Base-by-base conservation (phyloP, 2,113 vertebrate genomes). In the Xiphorhynchus elegans region DNA sequence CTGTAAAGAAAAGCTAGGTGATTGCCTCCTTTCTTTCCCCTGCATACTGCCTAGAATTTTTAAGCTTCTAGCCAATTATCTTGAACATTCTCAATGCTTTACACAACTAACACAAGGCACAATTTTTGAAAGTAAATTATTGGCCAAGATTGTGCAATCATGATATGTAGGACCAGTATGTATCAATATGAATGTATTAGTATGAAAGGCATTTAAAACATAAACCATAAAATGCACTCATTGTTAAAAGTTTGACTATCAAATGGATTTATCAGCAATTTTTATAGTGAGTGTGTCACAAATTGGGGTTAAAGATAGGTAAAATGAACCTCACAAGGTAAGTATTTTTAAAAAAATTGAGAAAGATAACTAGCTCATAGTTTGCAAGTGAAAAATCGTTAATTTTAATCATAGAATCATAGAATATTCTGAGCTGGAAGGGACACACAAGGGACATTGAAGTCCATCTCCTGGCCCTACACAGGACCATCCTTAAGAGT, bases 301-400 rank as follows among this genome's bases (percentile, higher is more conserved):
- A 67, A 39, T 52, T 74, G 4, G 39, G 21, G 18, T 17, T 78
- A n/a, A 21, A 92, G 13, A 69, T n/a, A 67, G 10, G 55, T 94
- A 81, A 95, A 92, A 95, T 76, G 33, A 94, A 78, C 42, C 66
- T 86, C 40, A 87, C 56, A 95, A 84, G 17, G 63, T 77, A 44
- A 95, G 39, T 37, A 78, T 94, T 96, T 63, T 60, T 69, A 11
- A 1, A 69, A 89, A 92, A 66, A 63, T 21, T 49, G 15, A 84
- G 93, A 13, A 76, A 49, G 42, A 24, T 90, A 82, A 78, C 25
- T 73, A 89, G 15, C 44, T 80, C 83, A 75, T 85, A 15, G 35
- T 15, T 20, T 95, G 28, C 37, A 53, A 80, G 20, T 73, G 37
- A 83, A 87, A 82, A 91, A 25, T n/a, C 35, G 23, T 70, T 59